Percentiles rank a stretch among this genome's conserved stretches.
phyloP scores from a whole-genome alignment of 2,797 vertebrate species.

The Carcharodon carcharias region DNA sequence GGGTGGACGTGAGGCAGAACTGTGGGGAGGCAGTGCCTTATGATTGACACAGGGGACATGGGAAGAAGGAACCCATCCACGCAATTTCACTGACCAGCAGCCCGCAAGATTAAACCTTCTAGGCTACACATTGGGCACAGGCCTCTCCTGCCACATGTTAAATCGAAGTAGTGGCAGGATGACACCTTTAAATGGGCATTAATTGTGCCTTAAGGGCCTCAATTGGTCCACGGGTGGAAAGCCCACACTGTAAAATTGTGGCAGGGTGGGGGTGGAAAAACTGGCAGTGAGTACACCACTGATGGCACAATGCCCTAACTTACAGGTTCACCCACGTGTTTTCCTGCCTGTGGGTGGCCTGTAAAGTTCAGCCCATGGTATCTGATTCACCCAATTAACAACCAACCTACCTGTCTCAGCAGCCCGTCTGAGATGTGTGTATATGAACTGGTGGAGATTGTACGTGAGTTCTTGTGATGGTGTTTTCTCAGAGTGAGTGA shows the following conservation, averaged over 20 bases:
- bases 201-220: neutral
- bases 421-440: neutral
- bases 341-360: no score
- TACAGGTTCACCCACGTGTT: no score
- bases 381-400: neutral
- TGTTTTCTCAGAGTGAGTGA: neutral
- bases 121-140: no score
- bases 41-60: neutral
- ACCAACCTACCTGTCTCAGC: neutral
- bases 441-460: neutral
- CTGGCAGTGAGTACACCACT: neutral
- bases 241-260: neutral
- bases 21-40: no score
- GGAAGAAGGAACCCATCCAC: neutral
- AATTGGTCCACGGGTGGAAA: neutral
- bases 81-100: no score
- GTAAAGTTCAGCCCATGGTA: neutral
- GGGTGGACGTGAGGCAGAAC: neutral
- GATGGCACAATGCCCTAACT: no score
- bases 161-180: neutral
- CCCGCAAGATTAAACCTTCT: no score
- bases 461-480: no score
- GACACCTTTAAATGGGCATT: neutral
- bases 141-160: neutral
- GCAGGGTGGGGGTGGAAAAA: no score